Base-by-base conservation (phyloP, 2,797 vertebrate species). In the Sciaenops ocellatus region DNA sequence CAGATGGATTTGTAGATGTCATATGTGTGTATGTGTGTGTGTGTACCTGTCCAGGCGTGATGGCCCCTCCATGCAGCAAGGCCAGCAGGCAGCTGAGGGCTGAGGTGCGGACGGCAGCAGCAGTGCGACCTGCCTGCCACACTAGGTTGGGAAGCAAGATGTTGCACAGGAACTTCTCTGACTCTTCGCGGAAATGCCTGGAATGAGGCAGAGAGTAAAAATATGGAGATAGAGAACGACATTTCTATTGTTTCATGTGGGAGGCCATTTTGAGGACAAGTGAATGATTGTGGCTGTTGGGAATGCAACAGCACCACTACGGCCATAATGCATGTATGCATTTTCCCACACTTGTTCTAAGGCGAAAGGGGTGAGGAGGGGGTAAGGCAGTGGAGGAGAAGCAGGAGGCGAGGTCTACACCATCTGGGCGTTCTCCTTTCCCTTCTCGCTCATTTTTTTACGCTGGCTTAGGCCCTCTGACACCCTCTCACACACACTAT, bases 61-160 rank as follows among this genome's bases (percentile, higher is more conserved):
- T 87, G 63, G 93, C 86, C 3, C 95, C 94, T 11, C 96, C 95
- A 62, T 96, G 95, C 83, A 96, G 84, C 62, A 98, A 94, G 3
- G 97, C 96, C 94, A 98, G 96, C 86, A 99, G 94, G 89, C 97
- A 98, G 78, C 97, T 97, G 69, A 98, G 93, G 15, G 96, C 95
- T 0, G 97, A 90, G 2, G 96, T 97, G 69, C 98, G 97, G 81
- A 98, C 94, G 59, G 98, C 97, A 1, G 95, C 96, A 0, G 97
- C 96, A 0, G 95, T 96, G 74, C 95, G 96, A 34, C 98, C 98
- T 0, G 96, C 97, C 0, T 87, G 95, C 98, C 98, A 99, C 93
- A 97, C 96, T 90, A 99, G 95, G 94, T 96, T 99, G 66, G 98
- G 97, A 80, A 96, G 94, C 86, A 99, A 80, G 62, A 97, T 78